phyloP scores from a whole-genome alignment of 2,797 vertebrate genomes.

The Brachyrhaphis roseni region DNA sequence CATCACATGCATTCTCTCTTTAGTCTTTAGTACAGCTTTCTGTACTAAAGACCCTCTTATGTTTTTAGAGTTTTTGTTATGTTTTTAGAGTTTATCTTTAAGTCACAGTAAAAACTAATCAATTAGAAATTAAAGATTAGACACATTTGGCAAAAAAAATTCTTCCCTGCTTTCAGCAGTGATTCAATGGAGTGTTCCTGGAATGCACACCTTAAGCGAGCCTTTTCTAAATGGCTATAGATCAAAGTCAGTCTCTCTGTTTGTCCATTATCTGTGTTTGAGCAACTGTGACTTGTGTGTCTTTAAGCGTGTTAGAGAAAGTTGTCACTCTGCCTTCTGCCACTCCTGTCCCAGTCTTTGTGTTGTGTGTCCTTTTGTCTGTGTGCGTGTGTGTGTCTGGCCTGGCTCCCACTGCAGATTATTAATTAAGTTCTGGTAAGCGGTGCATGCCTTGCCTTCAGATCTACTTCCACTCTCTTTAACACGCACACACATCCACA shows the following conservation, averaged over 20 bases:
- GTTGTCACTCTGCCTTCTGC: constrained; percentile 47
- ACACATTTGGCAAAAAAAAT: constrained; percentile 41
- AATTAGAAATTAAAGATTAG: neutral
- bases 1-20: neutral
- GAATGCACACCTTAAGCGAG: constrained; percentile 59
- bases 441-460: constrained; percentile 71
- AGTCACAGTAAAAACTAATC: constrained; percentile 33
- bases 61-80: neutral
- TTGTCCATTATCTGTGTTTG: constrained; percentile 57
- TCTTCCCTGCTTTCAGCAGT: constrained; percentile 46
- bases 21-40: neutral
- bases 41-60: neutral
- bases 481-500: constrained; percentile 41
- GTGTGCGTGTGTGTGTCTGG: constrained; percentile 36
- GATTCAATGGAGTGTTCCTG: constrained; percentile 12
- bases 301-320: constrained; percentile 38
- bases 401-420: constrained; percentile 71
- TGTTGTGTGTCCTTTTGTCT: constrained; percentile 27
- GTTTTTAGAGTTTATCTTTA: constrained; percentile 21
- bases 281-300: constrained; percentile 39
- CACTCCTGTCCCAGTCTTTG: constrained; percentile 35
- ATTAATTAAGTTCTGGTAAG: constrained; percentile 81
- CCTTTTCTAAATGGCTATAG: constrained; percentile 37
- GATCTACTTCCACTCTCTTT: constrained; percentile 75
- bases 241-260: constrained; percentile 54